A percentile compares a stretch with the other conserved stretches of the same genome.
Conservation (phyloP, 2,797 vertebrate genomes). For the Gobionotothen gibberifrons region DNA sequence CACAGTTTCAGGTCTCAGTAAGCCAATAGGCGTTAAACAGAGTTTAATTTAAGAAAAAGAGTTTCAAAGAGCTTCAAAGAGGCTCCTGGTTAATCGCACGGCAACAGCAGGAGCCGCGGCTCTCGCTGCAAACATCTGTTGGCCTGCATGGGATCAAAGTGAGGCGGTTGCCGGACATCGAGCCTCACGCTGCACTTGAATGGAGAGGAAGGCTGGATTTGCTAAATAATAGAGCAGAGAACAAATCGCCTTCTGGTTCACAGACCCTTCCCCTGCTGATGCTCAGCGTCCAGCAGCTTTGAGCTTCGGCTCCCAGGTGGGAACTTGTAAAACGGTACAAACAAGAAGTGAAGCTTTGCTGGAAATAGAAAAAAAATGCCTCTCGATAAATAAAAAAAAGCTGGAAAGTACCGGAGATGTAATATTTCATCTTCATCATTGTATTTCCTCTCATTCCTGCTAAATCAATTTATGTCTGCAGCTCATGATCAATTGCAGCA, state of each 20-base stretch:
- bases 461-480: background rate
- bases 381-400: background rate
- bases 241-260: constrained; percentile 36
- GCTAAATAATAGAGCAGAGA: constrained; percentile 54
- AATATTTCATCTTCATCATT: background rate
- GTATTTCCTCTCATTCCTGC: background rate
- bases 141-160: constrained; percentile 43
- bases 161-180: constrained; percentile 6
- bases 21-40: background rate
- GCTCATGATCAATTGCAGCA: background rate
- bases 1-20: background rate
- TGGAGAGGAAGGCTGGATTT: constrained; percentile 19
- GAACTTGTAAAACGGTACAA: background rate
- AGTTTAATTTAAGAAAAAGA: constrained; percentile 15
- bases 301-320: constrained; percentile 3
- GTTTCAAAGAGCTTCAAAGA: constrained; percentile 30
- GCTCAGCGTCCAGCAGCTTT: constrained; percentile 18
- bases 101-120: background rate
- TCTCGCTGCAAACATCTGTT: constrained; percentile 37
- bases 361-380: background rate
- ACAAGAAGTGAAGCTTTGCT: background rate
- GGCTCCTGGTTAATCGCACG: background rate
- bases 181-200: constrained; percentile 22
- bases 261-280: constrained; percentile 27
- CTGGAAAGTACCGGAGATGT: background rate